phyloP scores from a whole-genome alignment of 2,113 vertebrate genomes.

The Gasterosteus nipponicus region DNA sequence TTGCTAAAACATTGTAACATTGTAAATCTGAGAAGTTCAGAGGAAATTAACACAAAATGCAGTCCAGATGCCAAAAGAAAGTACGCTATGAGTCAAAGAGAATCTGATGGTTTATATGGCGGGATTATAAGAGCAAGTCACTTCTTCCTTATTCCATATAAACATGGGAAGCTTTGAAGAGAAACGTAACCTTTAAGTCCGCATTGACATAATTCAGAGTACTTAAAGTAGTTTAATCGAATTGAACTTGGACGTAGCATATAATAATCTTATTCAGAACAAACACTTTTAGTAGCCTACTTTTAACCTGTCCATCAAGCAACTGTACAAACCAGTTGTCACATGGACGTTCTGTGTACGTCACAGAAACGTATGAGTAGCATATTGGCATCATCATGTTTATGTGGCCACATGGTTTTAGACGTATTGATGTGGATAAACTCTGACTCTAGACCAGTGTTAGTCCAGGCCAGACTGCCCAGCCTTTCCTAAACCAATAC shows the following conservation, averaged over 20 bases:
- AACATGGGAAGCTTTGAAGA: background rate
- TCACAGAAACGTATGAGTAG: background rate
- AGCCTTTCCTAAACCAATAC: constrained; percentile 83
- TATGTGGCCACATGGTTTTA: background rate
- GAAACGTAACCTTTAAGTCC: background rate
- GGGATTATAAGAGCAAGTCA: constrained; percentile 3
- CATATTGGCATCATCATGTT: background rate
- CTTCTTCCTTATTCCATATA: background rate
- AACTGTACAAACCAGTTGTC: background rate
- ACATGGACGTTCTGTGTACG: background rate
- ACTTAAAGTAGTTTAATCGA: constrained; percentile 1
- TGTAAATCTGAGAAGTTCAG: constrained; percentile 7
- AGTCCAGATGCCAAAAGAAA: constrained; percentile 44
- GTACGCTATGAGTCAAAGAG: background rate
- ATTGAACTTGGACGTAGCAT: too few species aligned
- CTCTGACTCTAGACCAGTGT: constrained; percentile 57
- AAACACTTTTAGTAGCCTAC: background rate
- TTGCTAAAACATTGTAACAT: constrained; percentile 27
- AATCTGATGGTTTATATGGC: background rate
- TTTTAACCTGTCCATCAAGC: background rate
- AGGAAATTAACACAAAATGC: constrained; percentile 34
- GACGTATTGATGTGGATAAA: background rate
- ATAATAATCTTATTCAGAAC: background rate
- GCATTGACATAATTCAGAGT: background rate
- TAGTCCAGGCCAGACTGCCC: constrained; percentile 65